Evolutionary conservation across 2,888 invertebrate genomes (phyloP).

Genomic region (Tiliacea aurago): DNA sequence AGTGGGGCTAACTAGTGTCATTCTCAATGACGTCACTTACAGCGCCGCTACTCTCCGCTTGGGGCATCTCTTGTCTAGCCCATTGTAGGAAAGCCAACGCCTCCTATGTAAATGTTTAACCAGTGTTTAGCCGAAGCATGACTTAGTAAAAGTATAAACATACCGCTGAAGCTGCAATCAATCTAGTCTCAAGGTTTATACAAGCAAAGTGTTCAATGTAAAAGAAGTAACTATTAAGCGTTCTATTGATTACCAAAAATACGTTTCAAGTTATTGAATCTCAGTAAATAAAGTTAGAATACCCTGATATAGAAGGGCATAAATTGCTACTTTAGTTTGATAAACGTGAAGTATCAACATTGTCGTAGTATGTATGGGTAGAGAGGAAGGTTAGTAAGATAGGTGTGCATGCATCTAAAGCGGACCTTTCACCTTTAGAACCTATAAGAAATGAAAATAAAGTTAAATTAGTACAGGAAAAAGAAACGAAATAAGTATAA

Average conservation of each 20-base stretch:
- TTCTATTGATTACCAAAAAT: conserved; percentile 40
- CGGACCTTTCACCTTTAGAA: not conserved
- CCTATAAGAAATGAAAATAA: conserved; percentile 14
- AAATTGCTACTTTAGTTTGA: conserved; percentile 34
- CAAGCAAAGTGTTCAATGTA: conserved; percentile 59
- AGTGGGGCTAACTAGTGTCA: conserved; percentile 78
- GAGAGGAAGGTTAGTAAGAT: conserved; percentile 29
- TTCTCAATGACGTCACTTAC: conserved; percentile 87
- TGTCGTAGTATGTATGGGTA: conserved; percentile 40
- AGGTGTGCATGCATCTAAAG: conserved; percentile 32
- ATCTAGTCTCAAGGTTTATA: conserved; percentile 38
- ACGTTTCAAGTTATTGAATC: conserved; percentile 28
- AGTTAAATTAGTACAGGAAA: conserved; percentile 1
- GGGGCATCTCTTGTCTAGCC: conserved; percentile 85
- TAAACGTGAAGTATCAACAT: conserved; percentile 31
- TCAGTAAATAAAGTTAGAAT: conserved; percentile 35
- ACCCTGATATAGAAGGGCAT: conserved; percentile 38
- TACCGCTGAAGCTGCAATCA: conserved; percentile 61
- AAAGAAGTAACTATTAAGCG: conserved; percentile 55
- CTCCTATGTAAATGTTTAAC: conserved; percentile 86
- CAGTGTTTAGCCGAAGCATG: conserved; percentile 83
- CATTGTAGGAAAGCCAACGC: conserved; percentile 87
- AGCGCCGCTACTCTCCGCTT: conserved; percentile 86
- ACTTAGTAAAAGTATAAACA: conserved; percentile 46
- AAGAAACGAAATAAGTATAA: conserved; percentile 9